Percentiles rank a stretch among this genome's conserved stretches.
Conservation (phyloP, 2,113 vertebrate species). For the Pontoporia blainvillei region DNA sequence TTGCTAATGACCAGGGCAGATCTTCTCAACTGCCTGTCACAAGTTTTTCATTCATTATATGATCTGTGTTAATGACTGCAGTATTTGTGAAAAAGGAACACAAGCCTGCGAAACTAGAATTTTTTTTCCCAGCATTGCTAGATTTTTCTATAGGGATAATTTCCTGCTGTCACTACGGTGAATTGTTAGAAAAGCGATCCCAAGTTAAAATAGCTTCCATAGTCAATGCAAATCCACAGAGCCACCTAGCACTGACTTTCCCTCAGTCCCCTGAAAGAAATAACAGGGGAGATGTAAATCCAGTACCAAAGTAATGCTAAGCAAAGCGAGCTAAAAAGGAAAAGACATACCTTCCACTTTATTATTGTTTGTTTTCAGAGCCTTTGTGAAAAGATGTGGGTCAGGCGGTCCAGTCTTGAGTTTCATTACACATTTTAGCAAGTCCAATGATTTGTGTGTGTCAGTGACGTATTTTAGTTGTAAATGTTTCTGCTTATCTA, state of each 20-base stretch:
- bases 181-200: background rate
- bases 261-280: background rate
- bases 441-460: background rate
- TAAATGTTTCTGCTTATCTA: background rate
- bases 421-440: background rate
- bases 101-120: background rate
- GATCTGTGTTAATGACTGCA: background rate
- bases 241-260: background rate
- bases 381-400: background rate
- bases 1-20: slow-evolving; percentile 34
- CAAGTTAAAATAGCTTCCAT: background rate
- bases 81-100: background rate
- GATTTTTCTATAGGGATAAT: background rate
- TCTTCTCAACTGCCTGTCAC: background rate
- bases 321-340: background rate
- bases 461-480: background rate
- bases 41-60: background rate
- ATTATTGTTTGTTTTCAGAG: background rate
- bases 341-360: background rate
- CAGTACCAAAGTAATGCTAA: background rate
- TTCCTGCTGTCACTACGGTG: background rate
- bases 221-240: background rate
- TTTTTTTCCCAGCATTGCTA: background rate
- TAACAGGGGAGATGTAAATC: background rate
- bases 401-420: background rate